Evolutionary conservation across 2,797 vertebrate species (phyloP), one percentile per base, ranked within the genome.

Genomic region (Parotocinclus haroldoi): DNA sequence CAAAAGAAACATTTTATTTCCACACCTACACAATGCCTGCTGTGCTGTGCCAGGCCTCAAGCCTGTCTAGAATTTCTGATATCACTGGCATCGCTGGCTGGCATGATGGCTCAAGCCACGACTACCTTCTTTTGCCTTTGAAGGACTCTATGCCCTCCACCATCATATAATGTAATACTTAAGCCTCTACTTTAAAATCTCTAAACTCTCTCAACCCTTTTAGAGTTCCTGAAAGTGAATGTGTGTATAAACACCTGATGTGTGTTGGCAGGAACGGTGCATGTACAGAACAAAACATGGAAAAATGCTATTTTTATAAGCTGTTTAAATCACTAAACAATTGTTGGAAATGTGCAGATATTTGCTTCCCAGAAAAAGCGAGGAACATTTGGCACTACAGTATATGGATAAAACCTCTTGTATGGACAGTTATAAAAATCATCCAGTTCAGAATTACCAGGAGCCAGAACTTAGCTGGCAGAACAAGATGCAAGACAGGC

Each of bases 291-390:
- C 48, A n/a, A n/a, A n/a, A n/a, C n/a, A n/a, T n/a, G n/a, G 39
- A n/a, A 65, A 39, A 77, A 80, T 74, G 57, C 73, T 71, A 68
- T 80, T 76, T 79, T 60, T 27, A 19, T 79, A 78, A 64, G 72
- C 66, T 19, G 69, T 49, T 78, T 71, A 50, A 81, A 78, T 79
- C 73, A 77, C 80, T 79, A 78, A 78, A 82, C 77, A 76, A 70
- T 75, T 6, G 50, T 67, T 80, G 82, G 82, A 83, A 84, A 72
- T 56, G 72, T 68, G 76, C 1, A 27, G 69, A 69, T 68, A 64
- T 60, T 64, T 2, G 58, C 72, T 80, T 85, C 78, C 77, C 72
- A 76, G 58, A 83, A 82, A 77, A 87, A 83, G 80, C 61, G 56
- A 78, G 50, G 69, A 74, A 66, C 16, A 54, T 58, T 48, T 68